Base-by-base conservation (phyloP, 2,888 invertebrate species). In the Drosophila stalkeri region DNA sequence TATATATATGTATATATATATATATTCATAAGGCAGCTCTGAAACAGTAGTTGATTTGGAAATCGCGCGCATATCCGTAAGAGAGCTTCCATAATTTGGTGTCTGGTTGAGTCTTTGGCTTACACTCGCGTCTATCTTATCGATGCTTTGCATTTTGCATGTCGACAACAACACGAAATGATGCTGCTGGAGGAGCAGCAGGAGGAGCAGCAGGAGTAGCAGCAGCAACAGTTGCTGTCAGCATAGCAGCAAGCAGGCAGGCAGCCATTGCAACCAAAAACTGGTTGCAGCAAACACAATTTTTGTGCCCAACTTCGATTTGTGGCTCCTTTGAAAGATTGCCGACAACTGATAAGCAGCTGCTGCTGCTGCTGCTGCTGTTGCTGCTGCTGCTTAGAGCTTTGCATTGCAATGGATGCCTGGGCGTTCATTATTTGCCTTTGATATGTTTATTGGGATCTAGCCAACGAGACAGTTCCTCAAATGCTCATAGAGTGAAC, bases 261-360 rank as follows among this genome's bases (percentile, higher is more conserved):
- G 70, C 84, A 80, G 88, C 82, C 85, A 87, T 83, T 85, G 85
- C 80, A 64, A 23, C 35, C 35, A 49, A 72, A 75, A 80, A 81
- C 88, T 78, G 81, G 75, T 77, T 86, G 75, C 70, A 64, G 67
- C 82, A 74, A 71, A 69, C 20, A 31, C 49, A 60, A 16, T 64
- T 68, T 49, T 39, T 52, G 35, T 51, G 51, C 20, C 59, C 74
- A 69, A 79, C 27, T 82, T 80, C 71, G 74, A 75, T 86, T 81
- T 81, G 68, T 39, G 72, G 72, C 76, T 51, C 79, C 92, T 92
- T 93, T 92, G 91, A 91, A 88, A 93, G 93, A 93, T 93, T 89
- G 92, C 93, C 93, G 93, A 91, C 93, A 61, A 76, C 88, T 35
- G 93, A 93, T 93, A 92, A 92, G 87, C 82, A 82, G 84, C 82